phyloP scores from a whole-genome alignment of 64 coral and sea anemone genomes.

The Pachyseris speciosa region DNA sequence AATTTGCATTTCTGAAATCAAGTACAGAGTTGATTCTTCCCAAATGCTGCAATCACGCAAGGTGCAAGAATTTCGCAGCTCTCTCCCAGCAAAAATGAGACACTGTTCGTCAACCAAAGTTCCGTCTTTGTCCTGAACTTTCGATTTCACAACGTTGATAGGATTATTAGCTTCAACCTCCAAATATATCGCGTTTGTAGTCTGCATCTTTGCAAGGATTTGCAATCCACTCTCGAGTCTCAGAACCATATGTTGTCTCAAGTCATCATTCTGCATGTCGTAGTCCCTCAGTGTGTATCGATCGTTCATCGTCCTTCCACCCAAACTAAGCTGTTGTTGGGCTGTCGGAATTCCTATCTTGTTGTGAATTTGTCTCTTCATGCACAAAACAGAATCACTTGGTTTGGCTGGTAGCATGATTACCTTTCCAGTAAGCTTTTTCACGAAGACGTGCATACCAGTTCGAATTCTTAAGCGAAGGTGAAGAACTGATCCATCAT shows the following conservation, averaged over 20 bases:
- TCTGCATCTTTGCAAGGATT: not conserved
- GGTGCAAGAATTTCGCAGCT: not conserved
- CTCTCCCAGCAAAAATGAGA: not conserved
- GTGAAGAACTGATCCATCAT: no score
- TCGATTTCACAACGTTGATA: not conserved
- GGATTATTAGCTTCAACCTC: not conserved
- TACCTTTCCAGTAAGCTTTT: not conserved
- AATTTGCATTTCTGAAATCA: not conserved
- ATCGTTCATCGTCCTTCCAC: not conserved
- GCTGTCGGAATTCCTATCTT: not conserved
- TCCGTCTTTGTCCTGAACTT: not conserved
- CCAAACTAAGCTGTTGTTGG: not conserved
- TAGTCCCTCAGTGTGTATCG: constrained; percentile 26
- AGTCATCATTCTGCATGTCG: not conserved
- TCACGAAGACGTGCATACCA: not conserved
- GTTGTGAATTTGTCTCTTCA: not conserved
- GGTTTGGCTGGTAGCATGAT: not conserved
- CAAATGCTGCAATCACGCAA: not conserved
- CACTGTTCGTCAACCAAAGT: not conserved
- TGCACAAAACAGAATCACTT: not conserved
- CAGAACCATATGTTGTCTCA: not conserved
- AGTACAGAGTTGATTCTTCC: not conserved
- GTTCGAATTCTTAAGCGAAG: no score
- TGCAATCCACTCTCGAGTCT: not conserved
- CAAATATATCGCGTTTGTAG: not conserved